Evolutionary conservation across 2,797 vertebrate genomes (phyloP), one percentile per base, ranked within the genome.

Genomic region (Alcedo atthis): DNA sequence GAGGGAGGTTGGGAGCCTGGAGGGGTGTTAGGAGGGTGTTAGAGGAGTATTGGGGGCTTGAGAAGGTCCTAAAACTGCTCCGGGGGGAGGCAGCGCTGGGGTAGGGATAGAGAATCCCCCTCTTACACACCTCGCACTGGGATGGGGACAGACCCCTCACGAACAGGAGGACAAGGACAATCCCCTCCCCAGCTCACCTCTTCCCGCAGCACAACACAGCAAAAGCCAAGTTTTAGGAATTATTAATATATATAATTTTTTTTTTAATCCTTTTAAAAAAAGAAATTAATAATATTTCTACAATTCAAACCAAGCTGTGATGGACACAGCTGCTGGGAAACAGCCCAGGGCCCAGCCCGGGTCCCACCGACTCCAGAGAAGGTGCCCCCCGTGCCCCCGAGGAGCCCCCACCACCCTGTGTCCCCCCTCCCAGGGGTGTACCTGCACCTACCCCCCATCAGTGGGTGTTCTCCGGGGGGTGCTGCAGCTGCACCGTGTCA

Each of bases 161-260:
- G 3, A 8, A 12, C 26, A 8, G 35, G 3, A 4, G 53, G 30
- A 59, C 8, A 24, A 8, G 42, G 25, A 49, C 8, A 53, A 3
- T 30, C 20, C 66, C 35, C 20, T 22, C 12, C 66, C 55, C 77
- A 21, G 12, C 51, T 76, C 74, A 10, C 12, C 49, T 26, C 35
- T 73, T 28, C 51, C 63, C 6, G 0, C 13, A 6, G 24, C 37
- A 28, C 57, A 17, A 25, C 15, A 2, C 2, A 2, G 16, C 1
- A 40, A 11, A 40, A 64, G 51, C 58, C 37, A 6, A 35, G 3
- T 37, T 59, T 80, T 40, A 21, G 0, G 1, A 26, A 10, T 1
- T 7, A 21, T 21, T 16, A 35, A 35, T 35, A 35, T 35, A 35
- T 35, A 35, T 35, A 35, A 1, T 8, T 28, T 21, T 11, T 1